Evolutionary conservation across 2,797 vertebrate species (phyloP).

Genomic region (Vireo griseus): DNA sequence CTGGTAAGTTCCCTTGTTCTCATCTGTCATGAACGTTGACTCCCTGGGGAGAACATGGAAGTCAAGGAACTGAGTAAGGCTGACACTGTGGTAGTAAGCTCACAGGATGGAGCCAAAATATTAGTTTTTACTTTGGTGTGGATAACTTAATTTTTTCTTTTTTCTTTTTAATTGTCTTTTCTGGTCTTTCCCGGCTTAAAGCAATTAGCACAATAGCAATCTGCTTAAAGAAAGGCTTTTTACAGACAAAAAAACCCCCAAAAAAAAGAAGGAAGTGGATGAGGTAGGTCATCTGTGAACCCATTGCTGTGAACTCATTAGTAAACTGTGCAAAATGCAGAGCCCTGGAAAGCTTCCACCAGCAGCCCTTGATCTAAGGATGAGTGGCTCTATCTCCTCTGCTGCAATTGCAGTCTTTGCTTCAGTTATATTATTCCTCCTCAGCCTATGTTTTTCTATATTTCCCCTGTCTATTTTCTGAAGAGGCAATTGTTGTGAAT

Average conservation of each 20-base stretch:
- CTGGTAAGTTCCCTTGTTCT: background rate
- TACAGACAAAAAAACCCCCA: background rate
- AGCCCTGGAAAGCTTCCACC: background rate
- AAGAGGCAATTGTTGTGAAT: slow-evolving; percentile 63
- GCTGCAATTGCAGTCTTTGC: background rate
- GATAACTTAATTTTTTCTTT: background rate
- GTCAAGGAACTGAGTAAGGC: background rate
- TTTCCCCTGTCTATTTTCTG: slow-evolving; percentile 38
- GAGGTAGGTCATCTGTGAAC: background rate
- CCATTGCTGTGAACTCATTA: background rate
- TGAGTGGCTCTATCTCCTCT: background rate
- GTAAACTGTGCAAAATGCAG: background rate
- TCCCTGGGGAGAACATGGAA: background rate
- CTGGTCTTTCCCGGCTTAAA: background rate
- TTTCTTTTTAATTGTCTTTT: background rate
- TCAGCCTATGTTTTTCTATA: background rate
- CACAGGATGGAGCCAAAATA: background rate
- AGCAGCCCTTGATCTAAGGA: background rate
- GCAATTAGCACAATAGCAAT: background rate
- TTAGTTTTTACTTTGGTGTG: background rate
- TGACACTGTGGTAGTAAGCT: background rate
- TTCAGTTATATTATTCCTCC: background rate
- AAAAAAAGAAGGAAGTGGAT: background rate
- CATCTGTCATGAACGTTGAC: background rate
- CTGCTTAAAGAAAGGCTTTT: background rate